These are phyloP conservation scores for Drosophila repleta DNA, from an alignment of 1,140 invertebrate species.

Conservation along the genomic window DNA sequence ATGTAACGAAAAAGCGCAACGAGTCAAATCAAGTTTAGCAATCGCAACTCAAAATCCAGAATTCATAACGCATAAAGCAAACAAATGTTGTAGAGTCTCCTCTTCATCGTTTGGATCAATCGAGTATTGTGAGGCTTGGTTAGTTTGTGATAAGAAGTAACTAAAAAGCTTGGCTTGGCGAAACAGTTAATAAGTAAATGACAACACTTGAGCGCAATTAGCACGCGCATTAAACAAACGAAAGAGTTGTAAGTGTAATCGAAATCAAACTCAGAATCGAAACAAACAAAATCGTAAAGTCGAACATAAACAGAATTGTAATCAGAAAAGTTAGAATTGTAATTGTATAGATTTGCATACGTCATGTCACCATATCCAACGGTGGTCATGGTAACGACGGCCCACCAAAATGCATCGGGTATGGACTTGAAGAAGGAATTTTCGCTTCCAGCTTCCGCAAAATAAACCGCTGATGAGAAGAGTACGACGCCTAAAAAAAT, in stretches of 20 bases:
- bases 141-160: conserved; percentile 28
- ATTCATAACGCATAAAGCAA: conserved; percentile 11
- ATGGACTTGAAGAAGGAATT: conserved; percentile 99
- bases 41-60: conserved; percentile 24
- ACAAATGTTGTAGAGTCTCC: conserved; percentile 7
- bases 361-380: conserved; percentile 99
- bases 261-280: conserved; percentile 21
- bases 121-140: conserved; percentile 28
- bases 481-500: conserved; percentile 98
- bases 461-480: conserved; percentile 99
- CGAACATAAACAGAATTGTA: conserved; percentile 45
- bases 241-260: conserved; percentile 23
- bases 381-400: conserved; percentile 99
- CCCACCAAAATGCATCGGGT: conserved; percentile 99
- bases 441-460: conserved; percentile 98
- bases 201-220: conserved; percentile 27
- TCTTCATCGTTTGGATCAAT: conserved; percentile 2
- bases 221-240: conserved; percentile 27
- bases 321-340: conserved; percentile 73
- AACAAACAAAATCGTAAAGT: conserved; percentile 33
- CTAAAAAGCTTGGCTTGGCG: conserved; percentile 30
- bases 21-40: conserved; percentile 19
- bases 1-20: conserved; percentile 26
- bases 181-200: conserved; percentile 32
- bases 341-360: conserved; percentile 89